phyloP scores from a whole-genome alignment of 2,888 invertebrate genomes.

The Ectemnius cavifrons region DNA sequence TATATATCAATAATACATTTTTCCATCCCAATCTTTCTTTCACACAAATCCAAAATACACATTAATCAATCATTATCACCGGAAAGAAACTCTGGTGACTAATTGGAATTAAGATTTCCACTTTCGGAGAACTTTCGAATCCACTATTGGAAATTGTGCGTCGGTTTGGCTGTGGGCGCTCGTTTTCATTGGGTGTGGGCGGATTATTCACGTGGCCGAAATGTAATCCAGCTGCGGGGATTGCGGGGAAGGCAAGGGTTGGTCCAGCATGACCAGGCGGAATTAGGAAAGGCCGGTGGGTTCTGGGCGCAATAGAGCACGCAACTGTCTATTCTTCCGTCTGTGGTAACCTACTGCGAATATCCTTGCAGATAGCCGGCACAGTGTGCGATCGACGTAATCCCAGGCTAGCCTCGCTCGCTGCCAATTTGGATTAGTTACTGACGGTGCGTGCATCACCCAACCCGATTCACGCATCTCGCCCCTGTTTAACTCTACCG shows the following conservation, averaged over 20 bases:
- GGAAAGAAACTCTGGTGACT: no score
- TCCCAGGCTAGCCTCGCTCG: constrained; percentile 41
- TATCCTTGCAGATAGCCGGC: constrained; percentile 52
- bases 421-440: constrained; percentile 53
- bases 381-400: constrained; percentile 29
- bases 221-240: constrained; percentile 54
- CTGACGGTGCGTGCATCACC: constrained; percentile 48
- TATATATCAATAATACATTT: no score
- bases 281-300: constrained; percentile 55
- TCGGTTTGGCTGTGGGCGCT: constrained; percentile 29
- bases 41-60: no score
- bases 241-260: constrained; percentile 44
- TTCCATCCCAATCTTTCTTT: no score
- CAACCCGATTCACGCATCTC: constrained; percentile 35
- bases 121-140: no score
- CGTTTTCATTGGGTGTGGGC: constrained; percentile 29
- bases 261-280: constrained; percentile 12
- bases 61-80: no score
- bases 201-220: constrained; percentile 59
- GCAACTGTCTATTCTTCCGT: constrained; percentile 52
- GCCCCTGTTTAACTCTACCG: neutral
- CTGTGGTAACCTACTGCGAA: constrained; percentile 51
- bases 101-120: no score
- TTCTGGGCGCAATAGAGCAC: constrained; percentile 53
- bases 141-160: constrained; percentile 44